phyloP scores from a whole-genome alignment of 2,113 vertebrate species.

The Murina feae region DNA sequence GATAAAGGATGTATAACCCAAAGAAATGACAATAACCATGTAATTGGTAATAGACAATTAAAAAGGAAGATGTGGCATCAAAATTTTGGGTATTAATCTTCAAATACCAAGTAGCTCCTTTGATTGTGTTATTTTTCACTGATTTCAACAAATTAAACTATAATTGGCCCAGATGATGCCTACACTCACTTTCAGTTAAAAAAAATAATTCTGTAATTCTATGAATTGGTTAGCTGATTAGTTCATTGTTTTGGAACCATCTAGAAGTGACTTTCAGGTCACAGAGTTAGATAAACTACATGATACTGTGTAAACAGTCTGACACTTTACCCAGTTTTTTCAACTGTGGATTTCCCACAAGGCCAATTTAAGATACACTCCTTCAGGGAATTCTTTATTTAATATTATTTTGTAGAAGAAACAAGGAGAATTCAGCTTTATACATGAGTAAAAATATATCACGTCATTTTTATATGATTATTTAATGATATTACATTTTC shows the following conservation, averaged over 20 bases:
- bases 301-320: conserved; percentile 12
- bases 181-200: not conserved
- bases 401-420: conserved; percentile 8
- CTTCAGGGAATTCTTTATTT: conserved; percentile 27
- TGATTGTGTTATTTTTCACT: not conserved
- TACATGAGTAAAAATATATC: not conserved
- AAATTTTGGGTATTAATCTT: not conserved
- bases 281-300: conserved; percentile 22
- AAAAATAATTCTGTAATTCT: not conserved
- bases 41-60: not conserved
- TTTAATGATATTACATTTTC: conserved; percentile 19
- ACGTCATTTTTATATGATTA: not conserved
- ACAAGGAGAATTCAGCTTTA: not conserved
- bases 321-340: not conserved
- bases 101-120: not conserved
- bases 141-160: conserved; percentile 15
- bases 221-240: conserved; percentile 4
- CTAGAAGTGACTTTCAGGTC: conserved; percentile 39
- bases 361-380: not conserved
- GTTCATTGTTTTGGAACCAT: conserved; percentile 34
- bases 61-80: not conserved
- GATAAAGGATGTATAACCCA: not conserved
- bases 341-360: not conserved
- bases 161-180: not conserved
- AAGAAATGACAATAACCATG: not conserved